Conservation (phyloP, 2,113 vertebrate genomes). For the Toxotes jaculatrix region DNA sequence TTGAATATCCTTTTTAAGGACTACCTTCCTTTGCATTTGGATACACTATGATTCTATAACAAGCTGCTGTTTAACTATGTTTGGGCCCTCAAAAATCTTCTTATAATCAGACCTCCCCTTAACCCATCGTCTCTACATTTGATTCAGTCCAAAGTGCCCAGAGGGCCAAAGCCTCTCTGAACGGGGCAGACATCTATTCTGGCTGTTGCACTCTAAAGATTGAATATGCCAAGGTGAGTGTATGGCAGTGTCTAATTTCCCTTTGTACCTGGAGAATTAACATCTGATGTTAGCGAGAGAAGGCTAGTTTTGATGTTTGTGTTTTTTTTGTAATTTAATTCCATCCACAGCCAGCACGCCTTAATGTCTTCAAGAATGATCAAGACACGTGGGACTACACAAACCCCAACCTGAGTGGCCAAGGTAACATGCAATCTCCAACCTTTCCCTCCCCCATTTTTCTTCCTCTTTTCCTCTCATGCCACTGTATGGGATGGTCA, state of each 20-base stretch:
- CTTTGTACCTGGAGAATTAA: neutral
- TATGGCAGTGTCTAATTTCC: neutral
- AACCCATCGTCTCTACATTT: constrained; percentile 84
- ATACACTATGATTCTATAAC: neutral
- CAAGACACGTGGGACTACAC: constrained; percentile 99
- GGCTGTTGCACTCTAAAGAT: constrained; percentile 97
- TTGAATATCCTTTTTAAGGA: constrained; percentile 93
- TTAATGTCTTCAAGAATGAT: constrained; percentile 98
- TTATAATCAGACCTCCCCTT: constrained; percentile 78
- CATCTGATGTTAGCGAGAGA: neutral
- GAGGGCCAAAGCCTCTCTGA: constrained; percentile 95
- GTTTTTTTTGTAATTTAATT: constrained; percentile 24
- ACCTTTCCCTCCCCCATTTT: constrained; percentile 25
- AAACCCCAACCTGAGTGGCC: constrained; percentile 93
- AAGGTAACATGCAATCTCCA: constrained; percentile 87
- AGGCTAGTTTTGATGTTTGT: constrained; percentile 4
- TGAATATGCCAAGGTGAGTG: constrained; percentile 94
- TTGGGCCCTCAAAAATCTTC: neutral
- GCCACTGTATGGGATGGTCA: constrained; percentile 84
- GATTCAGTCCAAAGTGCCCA: constrained; percentile 96
- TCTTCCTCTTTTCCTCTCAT: constrained; percentile 78
- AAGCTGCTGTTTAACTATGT: neutral
- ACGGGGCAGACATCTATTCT: constrained; percentile 96
- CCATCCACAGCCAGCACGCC: constrained; percentile 89
- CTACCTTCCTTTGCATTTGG: neutral